Conservation (phyloP, 2,888 invertebrate genomes). For the Patella pellucida region DNA sequence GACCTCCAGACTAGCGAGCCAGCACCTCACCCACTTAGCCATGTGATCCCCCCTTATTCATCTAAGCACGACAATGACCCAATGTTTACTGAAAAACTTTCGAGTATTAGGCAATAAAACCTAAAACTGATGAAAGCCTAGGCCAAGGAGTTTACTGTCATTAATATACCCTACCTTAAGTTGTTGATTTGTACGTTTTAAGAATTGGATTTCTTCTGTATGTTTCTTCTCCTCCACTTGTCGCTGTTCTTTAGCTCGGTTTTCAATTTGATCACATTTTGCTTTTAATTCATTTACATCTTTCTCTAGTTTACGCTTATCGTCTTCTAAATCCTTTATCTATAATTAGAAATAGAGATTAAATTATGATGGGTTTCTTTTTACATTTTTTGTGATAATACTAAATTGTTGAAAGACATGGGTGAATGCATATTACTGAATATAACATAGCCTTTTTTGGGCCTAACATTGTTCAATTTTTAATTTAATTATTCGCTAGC, state of each 20-base stretch:
- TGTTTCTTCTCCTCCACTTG: constrained; percentile 93
- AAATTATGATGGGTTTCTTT: neutral
- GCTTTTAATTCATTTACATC: constrained; percentile 74
- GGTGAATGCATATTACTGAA: too few species aligned
- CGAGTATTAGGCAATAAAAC: too few species aligned
- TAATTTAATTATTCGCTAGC: too few species aligned
- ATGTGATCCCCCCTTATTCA: too few species aligned
- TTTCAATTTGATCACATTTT: constrained; percentile 72
- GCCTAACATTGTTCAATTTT: too few species aligned
- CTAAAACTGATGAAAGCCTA: too few species aligned
- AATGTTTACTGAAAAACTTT: too few species aligned
- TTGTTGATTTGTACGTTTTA: constrained; percentile 94
- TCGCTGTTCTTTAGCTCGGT: constrained; percentile 79
- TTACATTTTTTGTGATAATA: neutral
- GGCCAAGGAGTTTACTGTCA: neutral
- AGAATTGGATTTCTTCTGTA: constrained; percentile 89
- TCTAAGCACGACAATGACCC: too few species aligned
- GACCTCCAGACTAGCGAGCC: too few species aligned
- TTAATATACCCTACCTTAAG: constrained; percentile 79
- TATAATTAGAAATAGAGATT: constrained; percentile 31
- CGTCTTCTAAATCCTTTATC: constrained; percentile 76
- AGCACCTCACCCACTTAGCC: too few species aligned
- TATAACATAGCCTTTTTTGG: too few species aligned
- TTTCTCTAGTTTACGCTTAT: constrained; percentile 86
- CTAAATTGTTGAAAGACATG: too few species aligned